Percentiles rank a stretch among this genome's conserved stretches.
Conservation (phyloP, 1,140 invertebrate genomes). For the Rhynchophorus ferrugineus region DNA sequence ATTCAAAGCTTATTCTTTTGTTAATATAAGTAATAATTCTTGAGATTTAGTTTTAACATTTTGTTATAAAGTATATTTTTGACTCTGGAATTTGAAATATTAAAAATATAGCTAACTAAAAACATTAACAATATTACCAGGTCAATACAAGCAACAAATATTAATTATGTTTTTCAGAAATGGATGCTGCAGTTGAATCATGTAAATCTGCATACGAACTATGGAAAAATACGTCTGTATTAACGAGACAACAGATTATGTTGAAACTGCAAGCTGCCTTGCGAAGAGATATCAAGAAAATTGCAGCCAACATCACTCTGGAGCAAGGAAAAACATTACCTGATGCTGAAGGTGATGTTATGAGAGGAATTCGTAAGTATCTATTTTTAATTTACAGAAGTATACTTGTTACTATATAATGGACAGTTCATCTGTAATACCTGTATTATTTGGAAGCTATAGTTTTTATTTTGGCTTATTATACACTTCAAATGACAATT, state of each 20-base stretch:
- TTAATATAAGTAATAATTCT: no score
- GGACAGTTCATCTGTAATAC: neutral
- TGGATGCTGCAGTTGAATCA: constrained; percentile 82
- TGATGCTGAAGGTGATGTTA: constrained; percentile 97
- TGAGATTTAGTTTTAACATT: no score
- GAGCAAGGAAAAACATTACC: constrained; percentile 97
- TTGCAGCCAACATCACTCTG: constrained; percentile 86
- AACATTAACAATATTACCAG: no score
- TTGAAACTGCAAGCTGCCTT: constrained; percentile 68
- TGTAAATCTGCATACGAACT: constrained; percentile 71
- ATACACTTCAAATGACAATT: no score
- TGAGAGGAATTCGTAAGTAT: constrained; percentile 85
- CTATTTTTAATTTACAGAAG: neutral
- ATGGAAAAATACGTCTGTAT: constrained; percentile 89
- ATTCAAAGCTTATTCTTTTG: no score
- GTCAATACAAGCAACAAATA: no score
- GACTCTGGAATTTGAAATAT: no score
- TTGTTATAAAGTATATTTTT: no score
- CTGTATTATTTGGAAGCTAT: no score
- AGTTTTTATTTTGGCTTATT: no score
- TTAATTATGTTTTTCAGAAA: constrained; percentile 61
- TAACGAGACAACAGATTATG: constrained; percentile 94
- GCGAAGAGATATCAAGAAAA: constrained; percentile 65
- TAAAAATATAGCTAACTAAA: no score
- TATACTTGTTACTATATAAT: neutral